These are phyloP conservation scores for Crepidodera aurea DNA, from an alignment of 2,888 invertebrate species.

Conservation along the genomic window DNA sequence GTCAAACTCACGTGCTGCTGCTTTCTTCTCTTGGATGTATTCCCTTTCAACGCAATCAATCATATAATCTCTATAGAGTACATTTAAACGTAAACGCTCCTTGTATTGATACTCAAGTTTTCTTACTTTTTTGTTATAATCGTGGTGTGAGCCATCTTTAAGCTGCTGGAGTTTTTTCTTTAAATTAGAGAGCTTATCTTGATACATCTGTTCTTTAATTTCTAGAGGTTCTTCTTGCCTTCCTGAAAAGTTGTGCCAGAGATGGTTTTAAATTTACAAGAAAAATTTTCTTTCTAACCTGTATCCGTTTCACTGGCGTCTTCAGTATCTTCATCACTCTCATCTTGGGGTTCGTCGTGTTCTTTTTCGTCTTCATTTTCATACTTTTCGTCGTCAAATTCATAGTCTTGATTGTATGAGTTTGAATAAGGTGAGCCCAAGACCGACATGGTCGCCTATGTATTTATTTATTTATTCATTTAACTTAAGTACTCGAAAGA, in stretches of 20 bases:
- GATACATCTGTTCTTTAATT: conserved; percentile 90
- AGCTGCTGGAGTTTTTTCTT: conserved; percentile 91
- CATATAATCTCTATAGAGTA: conserved; percentile 79
- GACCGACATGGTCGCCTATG: conserved; percentile 65
- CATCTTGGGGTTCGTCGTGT: conserved; percentile 68
- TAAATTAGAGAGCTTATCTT: conserved; percentile 87
- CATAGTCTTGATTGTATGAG: conserved; percentile 71
- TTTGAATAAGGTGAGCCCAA: conserved; percentile 74
- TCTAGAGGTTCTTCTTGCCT: conserved; percentile 82
- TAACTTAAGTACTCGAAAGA: background rate
- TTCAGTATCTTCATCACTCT: conserved; percentile 83
- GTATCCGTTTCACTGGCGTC: conserved; percentile 97
- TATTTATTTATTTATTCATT: background rate
- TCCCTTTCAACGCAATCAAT: conserved; percentile 88
- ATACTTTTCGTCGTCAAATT: conserved; percentile 76
- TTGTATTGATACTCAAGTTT: conserved; percentile 83
- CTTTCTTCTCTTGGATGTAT: conserved; percentile 86
- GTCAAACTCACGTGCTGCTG: conserved; percentile 91
- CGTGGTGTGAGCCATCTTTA: conserved; percentile 77
- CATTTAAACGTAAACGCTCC: conserved; percentile 81
- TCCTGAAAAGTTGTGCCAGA: conserved; percentile 33
- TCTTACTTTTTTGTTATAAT: conserved; percentile 82
- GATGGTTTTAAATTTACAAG: background rate
- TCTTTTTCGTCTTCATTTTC: conserved; percentile 77
- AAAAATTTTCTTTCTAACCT: conserved; percentile 58